Percentiles rank a stretch among this genome's conserved stretches.
phyloP scores from a whole-genome alignment of 37 sponge, comb jelly and placozoan species.

The Beroe forskalii region DNA sequence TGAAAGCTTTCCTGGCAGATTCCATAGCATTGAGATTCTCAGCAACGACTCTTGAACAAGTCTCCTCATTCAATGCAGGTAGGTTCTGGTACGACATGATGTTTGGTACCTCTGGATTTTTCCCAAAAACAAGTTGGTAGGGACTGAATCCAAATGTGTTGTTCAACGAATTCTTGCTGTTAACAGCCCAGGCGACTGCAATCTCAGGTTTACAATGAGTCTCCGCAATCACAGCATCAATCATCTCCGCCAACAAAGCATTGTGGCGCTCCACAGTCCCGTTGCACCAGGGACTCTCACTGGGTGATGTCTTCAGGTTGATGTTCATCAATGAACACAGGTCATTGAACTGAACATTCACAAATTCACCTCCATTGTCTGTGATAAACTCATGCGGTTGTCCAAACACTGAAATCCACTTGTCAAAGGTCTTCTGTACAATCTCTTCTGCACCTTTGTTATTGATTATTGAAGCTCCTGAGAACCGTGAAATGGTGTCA shows the following conservation, averaged over 20 bases:
- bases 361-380: slow-evolving; percentile 26
- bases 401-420: background rate
- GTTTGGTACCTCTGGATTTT: background rate
- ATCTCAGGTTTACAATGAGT: background rate
- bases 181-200: background rate
- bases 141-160: background rate
- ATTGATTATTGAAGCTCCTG: background rate
- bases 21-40: background rate
- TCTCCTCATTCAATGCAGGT: background rate
- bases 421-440: background rate
- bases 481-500: background rate
- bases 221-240: background rate
- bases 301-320: background rate
- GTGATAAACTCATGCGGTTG: background rate
- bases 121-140: background rate
- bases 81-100: background rate
- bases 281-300: background rate
- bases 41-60: background rate
- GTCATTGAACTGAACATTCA: background rate
- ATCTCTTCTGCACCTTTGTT: background rate
- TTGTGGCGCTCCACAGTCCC: background rate
- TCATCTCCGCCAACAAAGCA: background rate
- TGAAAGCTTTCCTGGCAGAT: background rate
- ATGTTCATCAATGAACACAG: background rate
- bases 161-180: background rate